Evolutionary conservation across 2,797 vertebrate species (phyloP), one percentile per base, ranked within the genome.

Genomic region (Graptemys geographica): DNA sequence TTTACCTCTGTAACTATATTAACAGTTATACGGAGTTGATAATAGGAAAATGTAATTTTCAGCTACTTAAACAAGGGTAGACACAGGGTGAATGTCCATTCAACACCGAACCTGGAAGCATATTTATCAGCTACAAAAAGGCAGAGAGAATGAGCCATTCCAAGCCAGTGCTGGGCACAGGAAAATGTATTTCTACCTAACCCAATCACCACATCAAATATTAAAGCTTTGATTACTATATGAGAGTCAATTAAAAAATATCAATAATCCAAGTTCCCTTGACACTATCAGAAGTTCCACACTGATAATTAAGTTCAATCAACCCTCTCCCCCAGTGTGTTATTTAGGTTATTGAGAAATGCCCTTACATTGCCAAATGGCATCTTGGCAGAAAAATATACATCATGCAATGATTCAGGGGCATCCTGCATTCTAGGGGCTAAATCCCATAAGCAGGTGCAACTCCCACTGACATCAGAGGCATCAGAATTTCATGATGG

Each of bases 401-500:
- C 44, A 28, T 44, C 74, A 49, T 49, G 6, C 15, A 41, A 72
- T 10, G 33, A 37, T 72, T 41, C 69, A 49, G 25, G 44, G 10
- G 44, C 44, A 49, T 6, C 47, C 13, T 49, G n/a, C 15, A 28
- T 49, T 49, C 44, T 31, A 78, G 74, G 74, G 3, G 27, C 23
- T 49, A 49, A 28, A 44, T 76, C 74, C 25, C 27, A 44, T 76
- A 16, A 76, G 44, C 74, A 49, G 15, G 44, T 18, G 74, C 74
- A 47, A 28, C 44, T 28, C 41, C 44, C 23, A 76, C 7, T 16
- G n/a, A 37, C n/a, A 41, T 37, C 65, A 72, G 69, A 37, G 18
- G 33, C 23, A 11, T 11, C 5, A 72, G n/a, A 72, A 41, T 41
- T 23, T 23, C 10, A 37, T 0, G 10, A 72, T 11, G 3, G 1